Evolutionary conservation across 2,888 invertebrate species (phyloP).

Genomic region (Linnaemya vulpina): DNA sequence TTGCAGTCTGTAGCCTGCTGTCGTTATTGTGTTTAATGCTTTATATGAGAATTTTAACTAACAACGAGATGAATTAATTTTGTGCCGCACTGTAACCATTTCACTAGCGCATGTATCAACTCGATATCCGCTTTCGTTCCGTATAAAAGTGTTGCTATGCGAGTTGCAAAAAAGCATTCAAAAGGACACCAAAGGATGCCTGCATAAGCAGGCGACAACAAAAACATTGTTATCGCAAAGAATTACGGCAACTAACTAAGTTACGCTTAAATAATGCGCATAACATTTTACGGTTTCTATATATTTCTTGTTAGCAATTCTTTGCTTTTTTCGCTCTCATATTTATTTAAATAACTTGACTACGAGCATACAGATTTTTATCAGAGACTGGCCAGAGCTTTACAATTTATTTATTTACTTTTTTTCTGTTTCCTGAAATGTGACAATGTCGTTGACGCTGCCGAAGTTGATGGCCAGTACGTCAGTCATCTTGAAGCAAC

Average conservation of each 20-base stretch:
- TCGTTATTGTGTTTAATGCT: no score
- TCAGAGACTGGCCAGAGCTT: not conserved
- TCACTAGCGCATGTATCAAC: not conserved
- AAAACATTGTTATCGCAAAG: constrained; percentile 34
- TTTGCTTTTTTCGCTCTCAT: not conserved
- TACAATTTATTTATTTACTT: no score
- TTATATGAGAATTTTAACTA: no score
- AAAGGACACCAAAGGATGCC: constrained; percentile 26
- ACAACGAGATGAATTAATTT: no score
- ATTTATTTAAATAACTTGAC: constrained; percentile 31
- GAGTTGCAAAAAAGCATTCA: constrained; percentile 5
- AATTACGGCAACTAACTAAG: constrained; percentile 20
- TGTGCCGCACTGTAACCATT: no score
- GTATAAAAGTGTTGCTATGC: not conserved
- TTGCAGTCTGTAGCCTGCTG: no score
- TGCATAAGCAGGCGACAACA: not conserved
- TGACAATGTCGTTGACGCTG: constrained; percentile 29
- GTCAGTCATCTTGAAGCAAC: not conserved
- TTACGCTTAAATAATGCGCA: constrained; percentile 46
- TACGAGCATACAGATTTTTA: constrained; percentile 32
- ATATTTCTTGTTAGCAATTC: constrained; percentile 1
- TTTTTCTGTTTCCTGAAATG: not conserved
- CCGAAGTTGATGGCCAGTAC: constrained; percentile 29
- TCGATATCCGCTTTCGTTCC: not conserved
- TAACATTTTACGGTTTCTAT: constrained; percentile 23